These are phyloP conservation scores for Euplexia lucipara DNA, from an alignment of 2,888 invertebrate species.

Conservation along the genomic window DNA sequence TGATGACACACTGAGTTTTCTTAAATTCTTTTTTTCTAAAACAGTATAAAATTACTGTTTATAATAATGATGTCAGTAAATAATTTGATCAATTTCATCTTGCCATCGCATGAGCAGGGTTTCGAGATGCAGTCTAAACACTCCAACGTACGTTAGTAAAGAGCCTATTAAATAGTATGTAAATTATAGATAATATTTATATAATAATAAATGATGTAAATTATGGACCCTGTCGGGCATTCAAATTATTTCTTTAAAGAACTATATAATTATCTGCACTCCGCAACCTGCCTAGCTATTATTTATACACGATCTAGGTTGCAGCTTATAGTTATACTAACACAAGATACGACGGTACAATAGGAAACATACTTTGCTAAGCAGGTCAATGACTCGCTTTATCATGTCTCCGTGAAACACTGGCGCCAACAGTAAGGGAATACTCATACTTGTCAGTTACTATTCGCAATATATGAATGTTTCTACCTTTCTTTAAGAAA, in stretches of 20 bases:
- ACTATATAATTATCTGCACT: slow-evolving; percentile 20
- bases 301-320: slow-evolving; percentile 42
- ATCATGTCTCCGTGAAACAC: slow-evolving; percentile 51
- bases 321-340: slow-evolving; percentile 18
- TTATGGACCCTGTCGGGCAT: too few species aligned
- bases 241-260: slow-evolving; percentile 1
- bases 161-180: too few species aligned
- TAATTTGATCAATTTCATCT: background rate
- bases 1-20: slow-evolving; percentile 31
- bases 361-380: slow-evolving; percentile 59
- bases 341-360: slow-evolving; percentile 55
- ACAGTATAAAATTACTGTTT: slow-evolving; percentile 4
- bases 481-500: slow-evolving; percentile 27
- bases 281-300: slow-evolving; percentile 22
- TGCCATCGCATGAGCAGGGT: background rate
- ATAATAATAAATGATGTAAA: too few species aligned
- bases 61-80: slow-evolving; percentile 1
- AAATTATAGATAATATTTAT: too few species aligned
- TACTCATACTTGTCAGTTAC: slow-evolving; percentile 13
- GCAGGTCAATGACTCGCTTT: slow-evolving; percentile 65
- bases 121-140: background rate
- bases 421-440: slow-evolving; percentile 32
- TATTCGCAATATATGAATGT: slow-evolving; percentile 13
- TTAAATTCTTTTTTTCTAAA: background rate
- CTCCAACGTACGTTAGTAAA: too few species aligned